A percentile compares a stretch with the other conserved stretches of the same genome.
Evolutionary conservation across 2,113 vertebrate species (phyloP).

Genomic region (Platichthys stellatus): DNA sequence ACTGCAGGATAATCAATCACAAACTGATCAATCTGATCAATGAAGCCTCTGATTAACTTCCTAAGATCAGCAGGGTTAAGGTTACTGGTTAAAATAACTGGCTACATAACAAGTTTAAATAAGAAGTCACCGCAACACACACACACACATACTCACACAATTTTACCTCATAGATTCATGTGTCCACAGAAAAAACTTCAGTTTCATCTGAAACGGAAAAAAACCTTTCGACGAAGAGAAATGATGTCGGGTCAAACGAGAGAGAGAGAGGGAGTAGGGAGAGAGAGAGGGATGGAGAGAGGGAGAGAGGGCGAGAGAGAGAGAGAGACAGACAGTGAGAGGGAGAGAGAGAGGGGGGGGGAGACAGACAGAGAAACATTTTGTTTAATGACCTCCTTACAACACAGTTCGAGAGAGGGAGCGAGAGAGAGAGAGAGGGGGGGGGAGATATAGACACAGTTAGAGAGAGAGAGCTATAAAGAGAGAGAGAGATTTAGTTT

Average conservation of each 20-base stretch:
- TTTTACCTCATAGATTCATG: conserved; percentile 53
- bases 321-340: background rate
- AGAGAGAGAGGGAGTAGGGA: background rate
- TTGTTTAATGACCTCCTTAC: no score
- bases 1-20: background rate
- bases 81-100: no score
- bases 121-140: background rate
- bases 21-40: background rate
- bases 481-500: background rate
- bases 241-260: conserved; percentile 12
- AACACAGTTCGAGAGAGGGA: no score
- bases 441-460: background rate
- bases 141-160: background rate
- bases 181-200: background rate
- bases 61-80: background rate
- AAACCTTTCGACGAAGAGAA: background rate
- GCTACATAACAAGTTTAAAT: no score
- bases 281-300: background rate
- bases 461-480: background rate
- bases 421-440: background rate
- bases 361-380: background rate
- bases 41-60: background rate
- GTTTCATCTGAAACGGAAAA: background rate
- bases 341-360: background rate
- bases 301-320: background rate